Evolutionary conservation across 2,113 vertebrate species (phyloP), one percentile per base, ranked within the genome.

Genomic region (Clarias macrocephalus): DNA sequence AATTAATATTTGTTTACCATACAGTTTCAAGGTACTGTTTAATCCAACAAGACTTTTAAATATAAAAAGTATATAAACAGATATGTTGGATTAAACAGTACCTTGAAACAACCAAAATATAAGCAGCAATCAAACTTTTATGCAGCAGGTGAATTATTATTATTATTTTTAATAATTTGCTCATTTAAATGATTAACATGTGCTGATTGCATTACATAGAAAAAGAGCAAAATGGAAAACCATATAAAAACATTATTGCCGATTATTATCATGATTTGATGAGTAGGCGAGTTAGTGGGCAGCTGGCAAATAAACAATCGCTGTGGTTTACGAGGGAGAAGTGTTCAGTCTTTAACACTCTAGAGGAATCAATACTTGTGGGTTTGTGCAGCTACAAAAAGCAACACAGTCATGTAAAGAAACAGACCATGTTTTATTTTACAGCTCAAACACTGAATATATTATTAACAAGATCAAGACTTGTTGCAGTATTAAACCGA

Each of bases 331-430:
- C 4, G 42, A 54, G 23, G 48, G 23, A 42, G 21, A 54, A n/a
- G 75, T 5, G 25, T 25, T 54, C 48, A 79, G 54, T 16, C 76
- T 30, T 12, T 60, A 33, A 80, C 30, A 10, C 79, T 80, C 48
- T 1, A 80, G 79, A 80, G 56, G 7, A 60, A 80, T 80, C 79
- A 33, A 60, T 80, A 80, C 79, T 80, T 37, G 13, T 56, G n/a
- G 56, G 28, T 33, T 80, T 80, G 28, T 60, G 18, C 79, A 60
- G 18, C 56, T 19, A 48, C 42, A 80, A 21, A 59, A 59, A 59
- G 77, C 57, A 80, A 77, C 75, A 33, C 3, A n/a, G 42, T 25
- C 33, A 23, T 48, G 42, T 75, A 75, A 57, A 57, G 76, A n/a
- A 56, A 56, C 76, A 30, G 28, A 28, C 25, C 56, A 60, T 60